Evolutionary conservation across 2,797 vertebrate species (phyloP), one percentile per base, ranked within the genome.

Genomic region (Thaleichthys pacificus): DNA sequence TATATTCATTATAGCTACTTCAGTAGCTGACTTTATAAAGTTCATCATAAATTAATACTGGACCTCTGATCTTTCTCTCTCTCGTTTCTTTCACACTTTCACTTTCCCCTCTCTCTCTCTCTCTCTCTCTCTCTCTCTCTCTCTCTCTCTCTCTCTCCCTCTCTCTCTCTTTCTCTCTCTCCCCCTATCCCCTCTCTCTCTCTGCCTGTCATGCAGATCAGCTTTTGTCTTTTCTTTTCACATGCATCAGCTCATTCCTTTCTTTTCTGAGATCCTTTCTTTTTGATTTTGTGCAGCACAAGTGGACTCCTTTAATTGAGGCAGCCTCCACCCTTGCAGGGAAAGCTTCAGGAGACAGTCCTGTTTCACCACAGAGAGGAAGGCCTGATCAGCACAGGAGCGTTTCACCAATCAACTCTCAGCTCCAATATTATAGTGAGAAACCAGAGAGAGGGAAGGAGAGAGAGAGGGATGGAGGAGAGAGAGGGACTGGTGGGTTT

Each of bases 201-300:
- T 30, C 42, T 61, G 63, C 73, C 61, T 58, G 4, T 80, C 74
- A 80, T 78, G 77, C 83, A 79, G 78, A 83, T 72, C 69, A 81
- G 77, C 76, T 77, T 71, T 74, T 71, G 57, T 78, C 62, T 72
- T 69, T 79, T 75, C 66, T 72, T 69, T 79, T 75, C 66, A 71
- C 51, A 54, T 58, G 66, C 75, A 82, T 87, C 80, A 84, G 82
- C 79, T 78, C 71, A 26, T 84, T 81, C 68, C 61, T 49, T 61
- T 63, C 67, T 54, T 58, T 28, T 22, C 22, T 6, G 24, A 14
- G 32, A 73, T 72, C 69, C 70, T n/a, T 58, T 15, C 71, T 87
- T 88, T 83, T 70, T 35, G 32, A 84, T 86, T 82, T 84, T 66
- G 61, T 64, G 69, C 72, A 69, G 72, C 51, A 61, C 75, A 77